Percentiles rank a stretch among this genome's conserved stretches.
phyloP scores from a whole-genome alignment of 2,113 vertebrate genomes.

The Barbus barbus region DNA sequence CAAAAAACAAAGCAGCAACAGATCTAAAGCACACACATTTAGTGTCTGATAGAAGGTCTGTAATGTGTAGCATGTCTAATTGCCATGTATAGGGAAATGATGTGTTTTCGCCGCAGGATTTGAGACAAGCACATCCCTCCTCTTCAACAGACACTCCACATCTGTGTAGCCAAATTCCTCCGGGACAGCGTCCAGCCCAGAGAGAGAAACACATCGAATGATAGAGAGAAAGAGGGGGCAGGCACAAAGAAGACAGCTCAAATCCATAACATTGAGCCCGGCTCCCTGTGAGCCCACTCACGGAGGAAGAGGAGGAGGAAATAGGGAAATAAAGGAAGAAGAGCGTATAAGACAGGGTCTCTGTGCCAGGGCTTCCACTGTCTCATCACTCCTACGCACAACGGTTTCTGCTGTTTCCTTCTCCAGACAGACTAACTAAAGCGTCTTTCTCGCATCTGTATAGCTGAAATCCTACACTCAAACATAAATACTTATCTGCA shows the following conservation, averaged over 20 bases:
- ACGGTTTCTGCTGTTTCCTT: slow-evolving; percentile 32
- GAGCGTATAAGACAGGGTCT: slow-evolving; percentile 8
- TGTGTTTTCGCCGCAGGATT: background rate
- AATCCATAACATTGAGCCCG: slow-evolving; percentile 43
- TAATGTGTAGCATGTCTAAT: slow-evolving; percentile 21
- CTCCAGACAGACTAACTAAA: slow-evolving; percentile 38
- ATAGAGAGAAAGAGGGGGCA: background rate
- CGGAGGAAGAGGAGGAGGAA: slow-evolving; percentile 20
- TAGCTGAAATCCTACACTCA: slow-evolving; percentile 4
- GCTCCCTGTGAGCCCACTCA: slow-evolving; percentile 51
- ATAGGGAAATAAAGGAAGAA: slow-evolving; percentile 31
- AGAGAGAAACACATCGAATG: background rate
- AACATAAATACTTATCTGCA: slow-evolving; percentile 46
- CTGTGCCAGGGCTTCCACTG: slow-evolving; percentile 28
- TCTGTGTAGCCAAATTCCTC: slow-evolving; percentile 45
- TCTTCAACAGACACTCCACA: slow-evolving; percentile 32
- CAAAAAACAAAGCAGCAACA: background rate
- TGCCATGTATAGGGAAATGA: slow-evolving; percentile 4
- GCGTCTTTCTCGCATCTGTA: slow-evolving; percentile 27
- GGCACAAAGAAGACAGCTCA: background rate
- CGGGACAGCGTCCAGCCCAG: slow-evolving; percentile 26
- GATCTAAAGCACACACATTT: background rate
- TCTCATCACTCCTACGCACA: slow-evolving; percentile 45
- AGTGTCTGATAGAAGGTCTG: background rate
- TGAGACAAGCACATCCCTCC: background rate